Evolutionary conservation across 2,888 invertebrate genomes (phyloP).

Genomic region (Agrotis ipsilon): DNA sequence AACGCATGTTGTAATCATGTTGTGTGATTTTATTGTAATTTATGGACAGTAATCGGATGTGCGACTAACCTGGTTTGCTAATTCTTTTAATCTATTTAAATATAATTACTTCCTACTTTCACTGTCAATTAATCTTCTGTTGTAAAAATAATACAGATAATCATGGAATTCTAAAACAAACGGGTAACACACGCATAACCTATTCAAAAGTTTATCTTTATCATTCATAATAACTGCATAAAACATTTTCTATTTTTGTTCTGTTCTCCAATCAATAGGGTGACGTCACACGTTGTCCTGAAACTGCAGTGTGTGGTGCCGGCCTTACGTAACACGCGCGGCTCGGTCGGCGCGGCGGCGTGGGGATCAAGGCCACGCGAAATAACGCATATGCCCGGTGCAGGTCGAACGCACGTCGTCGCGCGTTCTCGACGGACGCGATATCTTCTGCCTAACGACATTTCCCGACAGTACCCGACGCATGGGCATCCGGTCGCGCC

Average conservation of each 20-base stretch:
- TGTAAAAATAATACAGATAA: constrained; percentile 28
- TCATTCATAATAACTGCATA: constrained; percentile 60
- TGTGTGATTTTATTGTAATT: background rate
- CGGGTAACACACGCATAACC: constrained; percentile 37
- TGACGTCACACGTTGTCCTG: constrained; percentile 61
- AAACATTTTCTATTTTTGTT: constrained; percentile 56
- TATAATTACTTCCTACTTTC: background rate
- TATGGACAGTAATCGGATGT: background rate
- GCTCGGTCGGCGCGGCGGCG: constrained; percentile 81
- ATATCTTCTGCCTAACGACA: constrained; percentile 38
- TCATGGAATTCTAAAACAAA: constrained; percentile 40
- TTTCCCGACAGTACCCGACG: constrained; percentile 34
- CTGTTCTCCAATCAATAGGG: constrained; percentile 51
- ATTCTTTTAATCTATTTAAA: background rate
- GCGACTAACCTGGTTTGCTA: background rate
- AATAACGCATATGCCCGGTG: constrained; percentile 77
- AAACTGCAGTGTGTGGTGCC: constrained; percentile 74
- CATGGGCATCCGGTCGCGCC: constrained; percentile 80
- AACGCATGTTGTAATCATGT: no score
- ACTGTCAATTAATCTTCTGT: constrained; percentile 21
- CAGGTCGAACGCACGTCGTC: constrained; percentile 55
- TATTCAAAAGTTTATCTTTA: constrained; percentile 53
- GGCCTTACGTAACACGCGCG: constrained; percentile 85
- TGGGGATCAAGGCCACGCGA: constrained; percentile 89
- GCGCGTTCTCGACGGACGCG: constrained; percentile 28